Evolutionary conservation across 2,113 vertebrate genomes (phyloP).

Genomic region (Nothocercus nigrocapillus): DNA sequence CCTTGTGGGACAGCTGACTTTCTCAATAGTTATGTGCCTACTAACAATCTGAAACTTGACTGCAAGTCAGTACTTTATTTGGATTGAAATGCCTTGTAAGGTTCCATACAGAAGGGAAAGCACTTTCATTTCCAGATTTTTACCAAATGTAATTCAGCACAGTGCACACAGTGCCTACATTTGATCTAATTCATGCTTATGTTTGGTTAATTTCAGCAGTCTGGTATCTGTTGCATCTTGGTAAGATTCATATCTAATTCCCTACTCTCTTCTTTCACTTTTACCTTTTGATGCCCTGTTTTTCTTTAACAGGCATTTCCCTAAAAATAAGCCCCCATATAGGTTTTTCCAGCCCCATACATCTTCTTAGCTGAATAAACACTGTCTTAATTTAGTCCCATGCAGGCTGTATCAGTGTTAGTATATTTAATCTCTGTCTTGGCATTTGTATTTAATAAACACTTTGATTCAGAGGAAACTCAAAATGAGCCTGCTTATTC

Average conservation of each 20-base stretch:
- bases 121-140: neutral
- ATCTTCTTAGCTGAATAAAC: neutral
- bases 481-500: neutral
- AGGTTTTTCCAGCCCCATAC: neutral
- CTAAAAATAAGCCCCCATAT: neutral
- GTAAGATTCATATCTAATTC: neutral
- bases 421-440: neutral
- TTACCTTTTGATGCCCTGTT: neutral
- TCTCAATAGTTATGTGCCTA: neutral
- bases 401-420: neutral
- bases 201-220: conserved; percentile 11
- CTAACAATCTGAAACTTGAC: neutral
- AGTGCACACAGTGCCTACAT: neutral
- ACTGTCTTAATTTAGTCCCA: neutral
- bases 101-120: neutral
- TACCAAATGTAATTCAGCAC: neutral
- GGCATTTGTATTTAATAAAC: neutral
- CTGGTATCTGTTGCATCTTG: neutral
- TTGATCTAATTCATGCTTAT: neutral
- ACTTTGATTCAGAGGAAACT: neutral
- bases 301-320: neutral
- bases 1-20: neutral
- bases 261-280: neutral
- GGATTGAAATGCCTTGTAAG: neutral
- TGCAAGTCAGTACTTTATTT: neutral